Percentiles rank a stretch among this genome's conserved stretches.
These are phyloP conservation scores for Temnothorax curvispinosus DNA, from an alignment of 1,140 invertebrate species.

Conservation along the genomic window DNA sequence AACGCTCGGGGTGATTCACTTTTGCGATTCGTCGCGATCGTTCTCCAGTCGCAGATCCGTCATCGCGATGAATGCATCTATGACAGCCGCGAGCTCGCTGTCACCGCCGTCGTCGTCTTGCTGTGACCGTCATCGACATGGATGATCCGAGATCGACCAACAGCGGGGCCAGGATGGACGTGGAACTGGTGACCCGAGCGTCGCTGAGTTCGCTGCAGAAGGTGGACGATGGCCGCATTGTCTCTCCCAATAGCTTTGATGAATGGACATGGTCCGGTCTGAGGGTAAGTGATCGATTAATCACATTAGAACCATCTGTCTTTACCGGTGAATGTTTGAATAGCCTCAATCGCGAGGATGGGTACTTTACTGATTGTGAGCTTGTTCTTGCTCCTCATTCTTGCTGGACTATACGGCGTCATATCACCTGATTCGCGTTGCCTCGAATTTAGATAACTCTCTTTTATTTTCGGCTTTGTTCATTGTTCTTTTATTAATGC, in stretches of 20 bases:
- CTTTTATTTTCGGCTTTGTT: background rate
- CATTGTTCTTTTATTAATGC: background rate
- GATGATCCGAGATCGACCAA: background rate
- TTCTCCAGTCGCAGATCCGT: slow-evolving; percentile 48
- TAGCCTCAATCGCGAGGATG: background rate
- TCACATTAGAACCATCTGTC: background rate
- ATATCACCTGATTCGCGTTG: background rate
- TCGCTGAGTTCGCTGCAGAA: slow-evolving; percentile 82
- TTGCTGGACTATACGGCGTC: background rate
- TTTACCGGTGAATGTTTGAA: background rate
- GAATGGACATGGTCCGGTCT: slow-evolving; percentile 84
- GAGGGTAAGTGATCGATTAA: slow-evolving; percentile 76
- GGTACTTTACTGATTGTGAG: background rate
- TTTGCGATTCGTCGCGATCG: slow-evolving; percentile 57
- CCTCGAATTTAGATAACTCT: background rate
- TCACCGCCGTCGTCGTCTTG: background rate
- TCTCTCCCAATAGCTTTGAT: slow-evolving; percentile 80
- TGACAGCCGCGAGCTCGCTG: slow-evolving; percentile 7
- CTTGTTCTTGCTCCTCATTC: background rate
- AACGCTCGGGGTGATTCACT: slow-evolving; percentile 60
- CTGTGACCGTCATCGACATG: slow-evolving; percentile 1
- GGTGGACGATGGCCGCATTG: slow-evolving; percentile 78
- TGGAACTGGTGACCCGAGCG: slow-evolving; percentile 81
- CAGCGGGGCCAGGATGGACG: slow-evolving; percentile 75
- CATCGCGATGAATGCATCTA: slow-evolving; percentile 58